A percentile compares a stretch with the other conserved stretches of the same genome.
phyloP scores from a whole-genome alignment of 92 coral and sea anemone genomes.

The Siderastrea radians region DNA sequence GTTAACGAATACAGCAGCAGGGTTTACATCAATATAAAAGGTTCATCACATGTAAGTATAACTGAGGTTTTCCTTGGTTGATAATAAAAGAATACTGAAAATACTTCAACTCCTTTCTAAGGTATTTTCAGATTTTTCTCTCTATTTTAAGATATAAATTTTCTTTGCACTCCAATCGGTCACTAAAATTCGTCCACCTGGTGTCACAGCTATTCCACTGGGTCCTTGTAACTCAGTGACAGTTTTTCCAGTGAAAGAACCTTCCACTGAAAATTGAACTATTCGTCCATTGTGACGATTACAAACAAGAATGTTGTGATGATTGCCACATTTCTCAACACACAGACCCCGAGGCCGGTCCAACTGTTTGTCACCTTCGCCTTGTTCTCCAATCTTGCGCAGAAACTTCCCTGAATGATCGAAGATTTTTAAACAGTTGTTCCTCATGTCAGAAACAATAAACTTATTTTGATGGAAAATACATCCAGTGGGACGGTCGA shows the following conservation, averaged over 20 bases:
- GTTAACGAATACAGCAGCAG: too few relatives aligned
- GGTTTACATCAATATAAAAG: too few relatives aligned
- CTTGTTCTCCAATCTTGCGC: constrained; percentile 18
- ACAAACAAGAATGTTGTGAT: constrained; percentile 22
- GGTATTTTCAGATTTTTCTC: too few relatives aligned
- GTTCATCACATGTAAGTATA: too few relatives aligned
- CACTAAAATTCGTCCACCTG: neutral
- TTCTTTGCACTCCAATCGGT: neutral
- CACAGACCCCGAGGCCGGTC: constrained; percentile 1
- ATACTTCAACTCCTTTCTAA: too few relatives aligned
- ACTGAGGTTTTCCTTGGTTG: too few relatives aligned
- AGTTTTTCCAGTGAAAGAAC: neutral
- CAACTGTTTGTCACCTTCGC: constrained; percentile 9
- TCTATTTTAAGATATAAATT: neutral
- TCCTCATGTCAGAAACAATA: neutral
- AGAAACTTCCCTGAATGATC: neutral
- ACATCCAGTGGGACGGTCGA: neutral
- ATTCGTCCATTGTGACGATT: neutral
- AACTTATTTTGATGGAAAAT: neutral
- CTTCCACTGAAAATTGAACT: constrained; percentile 8
- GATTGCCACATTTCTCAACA: constrained; percentile 14
- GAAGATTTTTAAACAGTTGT: neutral
- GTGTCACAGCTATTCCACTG: neutral
- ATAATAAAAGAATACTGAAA: too few relatives aligned
- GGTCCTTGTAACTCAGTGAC: neutral